A percentile compares a stretch with the other conserved stretches of the same genome.
Evolutionary conservation across 2,113 vertebrate genomes (phyloP).

Genomic region (Asarcornis scutulata): DNA sequence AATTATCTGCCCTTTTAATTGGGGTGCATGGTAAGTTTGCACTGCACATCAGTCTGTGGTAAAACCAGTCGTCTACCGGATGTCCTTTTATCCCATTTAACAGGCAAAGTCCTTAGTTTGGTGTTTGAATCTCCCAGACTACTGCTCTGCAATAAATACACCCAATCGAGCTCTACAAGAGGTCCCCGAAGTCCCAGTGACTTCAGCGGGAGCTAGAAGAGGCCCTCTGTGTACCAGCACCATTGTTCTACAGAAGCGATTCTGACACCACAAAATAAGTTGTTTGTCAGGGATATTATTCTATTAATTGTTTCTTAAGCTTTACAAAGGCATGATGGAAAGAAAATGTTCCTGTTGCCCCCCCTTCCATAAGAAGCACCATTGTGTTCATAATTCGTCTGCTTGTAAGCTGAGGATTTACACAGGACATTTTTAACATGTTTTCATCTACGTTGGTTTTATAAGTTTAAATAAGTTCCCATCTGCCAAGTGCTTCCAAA

Average conservation of each 20-base stretch:
- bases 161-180: not conserved
- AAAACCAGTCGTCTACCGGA: not conserved
- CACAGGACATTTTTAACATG: conserved; percentile 70
- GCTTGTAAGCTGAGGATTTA: conserved; percentile 43
- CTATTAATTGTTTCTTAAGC: not conserved
- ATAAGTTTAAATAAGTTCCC: conserved; percentile 68
- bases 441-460: conserved; percentile 67
- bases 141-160: not conserved
- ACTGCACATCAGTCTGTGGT: not conserved
- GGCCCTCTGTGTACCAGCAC: not conserved
- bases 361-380: conserved; percentile 19
- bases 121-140: not conserved
- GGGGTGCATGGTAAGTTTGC: not conserved
- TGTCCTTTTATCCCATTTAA: not conserved
- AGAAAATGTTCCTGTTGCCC: not conserved
- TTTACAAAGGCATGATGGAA: not conserved
- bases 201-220: not conserved
- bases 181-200: not conserved
- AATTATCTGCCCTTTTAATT: not conserved
- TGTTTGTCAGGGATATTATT: not conserved
- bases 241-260: not conserved
- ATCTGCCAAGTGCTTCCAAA: conserved; percentile 64
- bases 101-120: not conserved
- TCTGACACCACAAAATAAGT: not conserved
- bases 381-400: conserved; percentile 19